Percentiles rank a stretch among this genome's conserved stretches.
Conservation (phyloP, 2,797 vertebrate species). For the Mormyrus proboscirostris region DNA sequence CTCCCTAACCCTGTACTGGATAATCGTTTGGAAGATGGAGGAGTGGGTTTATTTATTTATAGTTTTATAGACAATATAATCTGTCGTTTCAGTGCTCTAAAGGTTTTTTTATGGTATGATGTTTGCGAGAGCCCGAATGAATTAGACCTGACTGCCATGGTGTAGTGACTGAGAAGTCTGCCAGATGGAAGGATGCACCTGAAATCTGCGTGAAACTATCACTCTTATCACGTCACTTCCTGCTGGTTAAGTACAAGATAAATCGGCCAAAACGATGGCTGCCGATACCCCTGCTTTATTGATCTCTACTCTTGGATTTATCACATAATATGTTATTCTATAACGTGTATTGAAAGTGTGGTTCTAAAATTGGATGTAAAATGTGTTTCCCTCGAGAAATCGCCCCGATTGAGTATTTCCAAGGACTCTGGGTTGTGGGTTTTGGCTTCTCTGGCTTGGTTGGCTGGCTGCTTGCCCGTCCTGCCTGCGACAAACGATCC, state of each 20-base stretch:
- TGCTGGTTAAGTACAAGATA: neutral
- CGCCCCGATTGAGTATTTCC: neutral
- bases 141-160: neutral
- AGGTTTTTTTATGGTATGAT: neutral
- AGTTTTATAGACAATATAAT: neutral
- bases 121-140: neutral
- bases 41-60: neutral
- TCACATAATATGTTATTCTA: neutral
- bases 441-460: neutral
- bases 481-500: neutral
- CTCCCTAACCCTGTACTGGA: neutral
- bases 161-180: neutral
- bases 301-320: neutral
- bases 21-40: neutral
- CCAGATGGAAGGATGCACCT: conserved; percentile 3
- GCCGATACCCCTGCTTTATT: neutral
- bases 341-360: neutral
- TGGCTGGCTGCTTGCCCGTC: neutral
- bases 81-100: neutral
- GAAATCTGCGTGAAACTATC: neutral
- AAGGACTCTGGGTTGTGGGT: neutral
- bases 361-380: neutral
- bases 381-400: neutral
- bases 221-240: neutral
- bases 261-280: neutral